Conservation (phyloP, 2,113 vertebrate species). For the Turdus rufiventris region DNA sequence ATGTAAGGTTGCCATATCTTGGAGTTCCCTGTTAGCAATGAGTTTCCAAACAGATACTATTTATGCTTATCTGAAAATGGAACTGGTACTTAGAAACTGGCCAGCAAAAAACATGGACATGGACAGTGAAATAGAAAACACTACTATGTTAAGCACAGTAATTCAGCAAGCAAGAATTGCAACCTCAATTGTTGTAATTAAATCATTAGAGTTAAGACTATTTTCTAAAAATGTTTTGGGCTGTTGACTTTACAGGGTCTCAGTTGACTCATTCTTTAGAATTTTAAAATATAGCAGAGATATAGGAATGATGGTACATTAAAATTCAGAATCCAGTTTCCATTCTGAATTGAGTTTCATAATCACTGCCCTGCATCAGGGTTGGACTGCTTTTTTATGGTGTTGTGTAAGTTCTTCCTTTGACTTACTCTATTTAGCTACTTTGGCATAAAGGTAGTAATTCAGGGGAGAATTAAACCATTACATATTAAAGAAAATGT, state of each 20-base stretch:
- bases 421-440: neutral
- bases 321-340: neutral
- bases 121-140: neutral
- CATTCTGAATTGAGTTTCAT: neutral
- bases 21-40: conserved; percentile 27
- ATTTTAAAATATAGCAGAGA: neutral
- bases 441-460: conserved; percentile 23
- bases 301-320: neutral
- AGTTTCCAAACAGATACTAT: conserved; percentile 18
- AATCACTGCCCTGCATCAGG: neutral
- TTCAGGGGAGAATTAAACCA: conserved; percentile 11
- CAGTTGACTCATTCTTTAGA: neutral
- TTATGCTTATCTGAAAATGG: conserved; percentile 26
- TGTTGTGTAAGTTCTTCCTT: neutral
- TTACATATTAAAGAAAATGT: conserved; percentile 45
- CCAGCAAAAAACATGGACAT: neutral
- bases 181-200: neutral
- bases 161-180: neutral
- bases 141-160: neutral
- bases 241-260: neutral
- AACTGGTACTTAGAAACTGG: neutral
- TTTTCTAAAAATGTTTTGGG: neutral
- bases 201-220: neutral
- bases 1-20: neutral
- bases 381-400: neutral